Percentiles rank a stretch among this genome's conserved stretches.
These are phyloP conservation scores for Sphinx pinastri DNA, from an alignment of 2,888 invertebrate genomes.

Conservation along the genomic window DNA sequence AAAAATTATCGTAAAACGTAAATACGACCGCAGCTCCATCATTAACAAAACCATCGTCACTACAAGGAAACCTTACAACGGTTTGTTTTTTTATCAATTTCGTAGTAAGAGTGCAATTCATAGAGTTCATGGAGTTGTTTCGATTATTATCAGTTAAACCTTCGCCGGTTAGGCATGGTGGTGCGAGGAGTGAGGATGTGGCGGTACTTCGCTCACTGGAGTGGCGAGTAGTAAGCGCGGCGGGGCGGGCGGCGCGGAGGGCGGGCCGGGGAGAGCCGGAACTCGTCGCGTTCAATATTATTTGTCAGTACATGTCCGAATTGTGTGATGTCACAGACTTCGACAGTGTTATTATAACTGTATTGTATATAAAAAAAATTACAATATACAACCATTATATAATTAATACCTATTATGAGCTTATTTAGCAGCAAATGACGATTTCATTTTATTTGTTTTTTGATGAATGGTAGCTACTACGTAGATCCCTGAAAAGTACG, in stretches of 20 bases:
- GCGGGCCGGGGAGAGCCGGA: slow-evolving; percentile 42
- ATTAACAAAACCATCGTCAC: slow-evolving; percentile 50
- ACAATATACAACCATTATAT: neutral
- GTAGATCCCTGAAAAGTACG: no score
- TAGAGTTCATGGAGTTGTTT: neutral
- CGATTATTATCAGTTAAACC: slow-evolving; percentile 27
- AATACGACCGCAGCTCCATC: slow-evolving; percentile 50
- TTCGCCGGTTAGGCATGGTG: slow-evolving; percentile 40
- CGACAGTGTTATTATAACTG: slow-evolving; percentile 1
- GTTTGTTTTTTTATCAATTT: slow-evolving; percentile 16
- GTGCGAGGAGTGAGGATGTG: slow-evolving; percentile 53
- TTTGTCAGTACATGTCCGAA: slow-evolving; percentile 50
- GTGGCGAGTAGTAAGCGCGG: slow-evolving; percentile 70
- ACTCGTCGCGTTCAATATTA: slow-evolving; percentile 64
- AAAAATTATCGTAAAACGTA: slow-evolving; percentile 66
- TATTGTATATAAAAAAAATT: neutral
- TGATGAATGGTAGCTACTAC: no score
- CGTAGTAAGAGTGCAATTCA: neutral
- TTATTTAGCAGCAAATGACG: neutral
- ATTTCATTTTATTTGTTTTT: neutral
- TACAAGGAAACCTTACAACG: slow-evolving; percentile 43
- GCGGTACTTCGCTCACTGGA: slow-evolving; percentile 59
- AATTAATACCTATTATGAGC: neutral
- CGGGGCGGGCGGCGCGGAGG: slow-evolving; percentile 42
- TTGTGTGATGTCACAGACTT: slow-evolving; percentile 31